Percentiles rank a stretch among this genome's conserved stretches.
phyloP scores from a whole-genome alignment of 2,113 vertebrate species.

The Alectura lathami region DNA sequence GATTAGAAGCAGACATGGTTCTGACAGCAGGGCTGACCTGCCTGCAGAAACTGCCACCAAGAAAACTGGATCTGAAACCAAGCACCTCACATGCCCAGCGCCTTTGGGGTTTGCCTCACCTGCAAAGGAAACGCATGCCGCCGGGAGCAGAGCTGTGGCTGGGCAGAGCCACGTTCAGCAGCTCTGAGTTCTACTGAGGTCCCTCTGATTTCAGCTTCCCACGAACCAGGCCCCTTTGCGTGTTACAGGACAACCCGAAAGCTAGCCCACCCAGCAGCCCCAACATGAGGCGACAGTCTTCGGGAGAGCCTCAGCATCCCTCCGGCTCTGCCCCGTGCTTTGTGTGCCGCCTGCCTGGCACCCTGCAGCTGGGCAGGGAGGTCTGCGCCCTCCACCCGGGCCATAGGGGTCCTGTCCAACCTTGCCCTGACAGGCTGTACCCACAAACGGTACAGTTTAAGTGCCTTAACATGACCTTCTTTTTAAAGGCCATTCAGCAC shows the following conservation, averaged over 20 bases:
- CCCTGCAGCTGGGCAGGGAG: not conserved
- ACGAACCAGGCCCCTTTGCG: rapidly evolving
- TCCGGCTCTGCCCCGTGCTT: not conserved
- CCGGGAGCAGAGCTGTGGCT: not conserved
- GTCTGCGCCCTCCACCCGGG: rapidly evolving
- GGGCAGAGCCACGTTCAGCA: rapidly evolving
- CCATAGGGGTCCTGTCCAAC: not conserved
- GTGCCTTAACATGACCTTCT: not conserved
- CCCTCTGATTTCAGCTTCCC: not conserved
- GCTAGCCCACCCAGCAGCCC: not conserved
- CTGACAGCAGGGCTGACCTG: not conserved
- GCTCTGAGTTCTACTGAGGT: rapidly evolving
- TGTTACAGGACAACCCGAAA: not conserved
- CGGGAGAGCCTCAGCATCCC: rapidly evolving
- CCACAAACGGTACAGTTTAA: no score
- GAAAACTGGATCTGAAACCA: not conserved
- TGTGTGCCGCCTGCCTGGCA: not conserved
- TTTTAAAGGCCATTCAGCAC: not conserved
- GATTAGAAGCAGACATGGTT: not conserved
- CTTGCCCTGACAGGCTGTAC: not conserved
- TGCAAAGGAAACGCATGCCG: rapidly evolving
- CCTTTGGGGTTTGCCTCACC: not conserved
- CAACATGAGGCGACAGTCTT: not conserved
- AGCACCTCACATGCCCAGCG: not conserved
- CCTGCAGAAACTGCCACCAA: not conserved